A percentile compares a stretch with the other conserved stretches of the same genome.
phyloP scores from a whole-genome alignment of 2,888 invertebrate species.

The Drosophila lutescens region DNA sequence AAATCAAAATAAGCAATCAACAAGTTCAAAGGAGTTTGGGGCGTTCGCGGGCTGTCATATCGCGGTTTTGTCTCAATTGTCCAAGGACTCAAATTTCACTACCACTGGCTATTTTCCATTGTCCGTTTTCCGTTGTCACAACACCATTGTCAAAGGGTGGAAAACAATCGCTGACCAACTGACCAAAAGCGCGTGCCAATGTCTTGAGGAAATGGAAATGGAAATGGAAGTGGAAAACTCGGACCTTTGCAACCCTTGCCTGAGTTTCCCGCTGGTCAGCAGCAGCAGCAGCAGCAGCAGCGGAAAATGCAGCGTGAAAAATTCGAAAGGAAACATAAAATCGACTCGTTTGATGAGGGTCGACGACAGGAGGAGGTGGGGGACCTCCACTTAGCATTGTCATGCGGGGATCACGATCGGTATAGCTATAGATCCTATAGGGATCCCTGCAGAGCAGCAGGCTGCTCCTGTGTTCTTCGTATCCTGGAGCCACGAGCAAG shows the following conservation, averaged over 20 bases:
- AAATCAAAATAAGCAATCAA: neutral
- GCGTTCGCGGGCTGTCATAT: slow-evolving; percentile 27
- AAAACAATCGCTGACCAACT: slow-evolving; percentile 12
- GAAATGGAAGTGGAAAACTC: slow-evolving; percentile 4
- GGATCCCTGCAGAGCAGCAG: slow-evolving; percentile 26
- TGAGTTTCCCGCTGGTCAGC: slow-evolving; percentile 57
- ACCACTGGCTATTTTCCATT: slow-evolving; percentile 4
- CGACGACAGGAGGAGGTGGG: slow-evolving; percentile 40
- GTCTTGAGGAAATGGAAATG: slow-evolving; percentile 14
- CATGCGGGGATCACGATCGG: slow-evolving; percentile 5
- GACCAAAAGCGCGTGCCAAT: slow-evolving; percentile 61
- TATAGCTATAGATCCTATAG: slow-evolving; percentile 1
- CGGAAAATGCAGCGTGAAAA: slow-evolving; percentile 72
- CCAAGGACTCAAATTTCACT: slow-evolving; percentile 26
- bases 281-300: slow-evolving; percentile 17
- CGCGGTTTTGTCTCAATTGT: slow-evolving; percentile 34
- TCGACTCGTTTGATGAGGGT: slow-evolving; percentile 73
- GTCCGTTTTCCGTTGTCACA: slow-evolving; percentile 55
- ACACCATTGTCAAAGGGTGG: slow-evolving; percentile 47
- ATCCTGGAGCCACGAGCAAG: slow-evolving; percentile 35
- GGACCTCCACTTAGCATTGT: slow-evolving; percentile 35
- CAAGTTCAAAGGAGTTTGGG: neutral
- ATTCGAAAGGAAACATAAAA: slow-evolving; percentile 64
- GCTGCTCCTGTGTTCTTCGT: neutral
- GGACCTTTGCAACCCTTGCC: slow-evolving; percentile 37